These are phyloP conservation scores for Cheilosia urbana DNA, from an alignment of 2,888 invertebrate genomes.

Conservation along the genomic window DNA sequence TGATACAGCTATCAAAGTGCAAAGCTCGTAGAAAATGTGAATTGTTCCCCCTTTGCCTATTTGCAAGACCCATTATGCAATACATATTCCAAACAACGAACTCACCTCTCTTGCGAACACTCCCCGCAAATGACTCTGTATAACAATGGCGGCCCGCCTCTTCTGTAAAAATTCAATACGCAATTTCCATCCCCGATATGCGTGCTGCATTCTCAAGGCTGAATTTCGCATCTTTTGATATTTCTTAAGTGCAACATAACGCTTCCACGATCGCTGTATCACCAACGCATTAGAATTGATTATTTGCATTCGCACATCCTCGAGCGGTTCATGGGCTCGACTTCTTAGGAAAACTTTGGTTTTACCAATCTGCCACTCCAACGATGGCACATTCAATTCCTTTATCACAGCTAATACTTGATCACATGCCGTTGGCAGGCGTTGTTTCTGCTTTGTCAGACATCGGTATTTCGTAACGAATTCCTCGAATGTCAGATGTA, in stretches of 20 bases:
- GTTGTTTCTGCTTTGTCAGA: slow-evolving; percentile 83
- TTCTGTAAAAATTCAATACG: slow-evolving; percentile 91
- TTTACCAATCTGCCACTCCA: slow-evolving; percentile 95
- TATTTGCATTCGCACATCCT: slow-evolving; percentile 90
- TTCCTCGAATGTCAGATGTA: slow-evolving; percentile 91
- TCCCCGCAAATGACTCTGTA: slow-evolving; percentile 93
- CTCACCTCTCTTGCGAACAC: slow-evolving; percentile 94
- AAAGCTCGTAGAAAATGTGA: too few species aligned
- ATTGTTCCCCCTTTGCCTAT: too few species aligned
- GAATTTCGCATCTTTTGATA: slow-evolving; percentile 88
- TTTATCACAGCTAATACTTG: slow-evolving; percentile 85
- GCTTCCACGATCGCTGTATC: slow-evolving; percentile 91
- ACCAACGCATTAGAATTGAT: slow-evolving; percentile 88
- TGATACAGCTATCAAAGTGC: too few species aligned
- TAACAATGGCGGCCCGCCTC: slow-evolving; percentile 92
- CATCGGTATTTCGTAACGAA: slow-evolving; percentile 92
- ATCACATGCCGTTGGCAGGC: slow-evolving; percentile 77
- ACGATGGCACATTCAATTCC: slow-evolving; percentile 87
- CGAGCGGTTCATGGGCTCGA: slow-evolving; percentile 92
- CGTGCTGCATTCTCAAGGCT: slow-evolving; percentile 91
- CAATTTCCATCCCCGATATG: slow-evolving; percentile 93
- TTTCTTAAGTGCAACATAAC: slow-evolving; percentile 87
- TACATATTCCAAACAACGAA: background rate
- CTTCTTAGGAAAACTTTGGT: slow-evolving; percentile 93
- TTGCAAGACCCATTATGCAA: background rate